A percentile compares a stretch with the other conserved stretches of the same genome.
These are phyloP conservation scores for Sebastiscus tertius DNA, from an alignment of 2,797 vertebrate genomes.

Conservation along the genomic window DNA sequence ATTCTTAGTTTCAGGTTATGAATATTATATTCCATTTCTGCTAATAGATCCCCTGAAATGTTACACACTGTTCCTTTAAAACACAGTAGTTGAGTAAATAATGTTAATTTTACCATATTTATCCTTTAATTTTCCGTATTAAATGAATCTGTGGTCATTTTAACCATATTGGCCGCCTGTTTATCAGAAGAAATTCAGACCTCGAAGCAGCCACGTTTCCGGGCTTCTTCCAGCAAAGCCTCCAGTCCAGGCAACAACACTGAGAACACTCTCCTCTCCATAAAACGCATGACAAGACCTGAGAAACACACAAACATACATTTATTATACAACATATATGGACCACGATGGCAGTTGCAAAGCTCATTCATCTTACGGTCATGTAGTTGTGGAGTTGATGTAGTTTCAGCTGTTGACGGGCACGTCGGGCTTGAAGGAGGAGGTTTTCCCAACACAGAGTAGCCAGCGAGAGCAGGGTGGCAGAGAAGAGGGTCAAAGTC, in stretches of 20 bases:
- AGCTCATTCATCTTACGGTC: conserved; percentile 40
- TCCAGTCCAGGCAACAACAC: conserved; percentile 88
- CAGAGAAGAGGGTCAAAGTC: conserved; percentile 37
- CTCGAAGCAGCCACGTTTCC: conserved; percentile 86
- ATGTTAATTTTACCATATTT: not conserved
- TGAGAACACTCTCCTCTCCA: conserved; percentile 88
- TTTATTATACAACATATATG: not conserved
- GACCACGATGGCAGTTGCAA: not conserved
- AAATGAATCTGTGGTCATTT: not conserved
- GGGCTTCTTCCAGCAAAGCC: conserved; percentile 85
- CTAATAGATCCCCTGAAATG: too few relatives aligned
- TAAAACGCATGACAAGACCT: conserved; percentile 83
- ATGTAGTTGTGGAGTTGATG: conserved; percentile 27
- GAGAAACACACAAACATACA: conserved; percentile 27
- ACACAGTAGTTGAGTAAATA: not conserved
- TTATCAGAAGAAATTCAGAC: conserved; percentile 65
- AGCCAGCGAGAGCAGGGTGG: conserved; percentile 38
- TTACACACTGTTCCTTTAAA: too few relatives aligned
- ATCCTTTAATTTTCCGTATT: not conserved
- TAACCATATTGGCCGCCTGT: not conserved
- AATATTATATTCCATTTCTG: too few relatives aligned
- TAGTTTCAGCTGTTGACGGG: conserved; percentile 35
- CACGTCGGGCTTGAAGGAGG: not conserved
- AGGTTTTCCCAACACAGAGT: conserved; percentile 5
- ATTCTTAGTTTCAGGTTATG: too few relatives aligned